Evolutionary conservation across 2,888 invertebrate species (phyloP).

Genomic region (Orgyia antiqua): DNA sequence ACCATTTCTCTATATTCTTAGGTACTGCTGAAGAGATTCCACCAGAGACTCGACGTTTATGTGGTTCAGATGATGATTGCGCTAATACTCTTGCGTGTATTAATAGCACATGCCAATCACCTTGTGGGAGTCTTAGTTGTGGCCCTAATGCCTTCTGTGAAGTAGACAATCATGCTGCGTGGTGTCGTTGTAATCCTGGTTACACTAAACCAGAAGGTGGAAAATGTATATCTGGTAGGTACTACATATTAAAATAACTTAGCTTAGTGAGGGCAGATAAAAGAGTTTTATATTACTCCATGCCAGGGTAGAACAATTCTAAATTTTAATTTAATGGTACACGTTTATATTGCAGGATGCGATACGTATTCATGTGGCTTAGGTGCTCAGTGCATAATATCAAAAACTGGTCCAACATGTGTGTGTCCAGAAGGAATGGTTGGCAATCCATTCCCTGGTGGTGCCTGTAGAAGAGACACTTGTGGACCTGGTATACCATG

Average conservation of each 20-base stretch:
- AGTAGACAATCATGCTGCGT: slow-evolving; percentile 91
- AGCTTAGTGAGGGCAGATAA: too few relatives aligned
- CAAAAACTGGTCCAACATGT: slow-evolving; percentile 90
- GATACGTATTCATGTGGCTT: slow-evolving; percentile 86
- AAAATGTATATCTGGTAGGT: slow-evolving; percentile 88
- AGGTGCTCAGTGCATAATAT: slow-evolving; percentile 91
- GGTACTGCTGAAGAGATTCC: slow-evolving; percentile 57
- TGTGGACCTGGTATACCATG: slow-evolving; percentile 89
- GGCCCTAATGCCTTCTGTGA: slow-evolving; percentile 92
- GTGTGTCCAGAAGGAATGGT: slow-evolving; percentile 91
- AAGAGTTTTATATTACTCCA: too few relatives aligned
- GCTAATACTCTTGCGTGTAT: slow-evolving; percentile 88
- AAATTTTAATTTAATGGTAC: too few relatives aligned
- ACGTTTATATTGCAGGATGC: slow-evolving; percentile 80
- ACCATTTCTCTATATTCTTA: slow-evolving; percentile 22
- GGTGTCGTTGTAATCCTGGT: slow-evolving; percentile 92
- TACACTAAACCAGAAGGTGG: slow-evolving; percentile 87
- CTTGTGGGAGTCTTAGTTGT: slow-evolving; percentile 87
- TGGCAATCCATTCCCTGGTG: slow-evolving; percentile 95
- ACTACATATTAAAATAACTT: neutral
- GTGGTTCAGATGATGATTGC: slow-evolving; percentile 86
- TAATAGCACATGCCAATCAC: slow-evolving; percentile 88
- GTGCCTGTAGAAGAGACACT: slow-evolving; percentile 87
- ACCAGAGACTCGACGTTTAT: slow-evolving; percentile 80
- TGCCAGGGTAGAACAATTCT: too few relatives aligned